Evolutionary conservation across 2,888 invertebrate species (phyloP).

Genomic region (Dyspetes luteomarginatus): DNA sequence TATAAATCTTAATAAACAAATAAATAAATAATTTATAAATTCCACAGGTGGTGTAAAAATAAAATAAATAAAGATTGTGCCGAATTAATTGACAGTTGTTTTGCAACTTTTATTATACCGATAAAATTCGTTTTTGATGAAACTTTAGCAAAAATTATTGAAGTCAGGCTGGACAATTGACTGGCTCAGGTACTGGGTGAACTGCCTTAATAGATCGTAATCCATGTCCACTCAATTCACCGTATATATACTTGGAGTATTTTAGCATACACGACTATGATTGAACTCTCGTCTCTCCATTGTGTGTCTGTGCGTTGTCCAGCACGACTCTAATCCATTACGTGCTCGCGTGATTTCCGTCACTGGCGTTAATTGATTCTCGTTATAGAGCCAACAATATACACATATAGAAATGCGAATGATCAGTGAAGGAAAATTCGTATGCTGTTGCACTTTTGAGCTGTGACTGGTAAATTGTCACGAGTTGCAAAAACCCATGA

Average conservation of each 20-base stretch:
- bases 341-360: conserved; percentile 9
- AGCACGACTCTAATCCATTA: conserved; percentile 38
- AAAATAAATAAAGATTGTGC: too few species aligned
- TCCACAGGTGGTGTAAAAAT: too few species aligned
- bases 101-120: too few species aligned
- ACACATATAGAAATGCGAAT: background rate
- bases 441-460: background rate
- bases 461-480: conserved; percentile 14
- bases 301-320: conserved; percentile 1
- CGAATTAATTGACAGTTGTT: too few species aligned
- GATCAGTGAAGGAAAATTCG: conserved; percentile 22
- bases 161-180: too few species aligned
- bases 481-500: conserved; percentile 25
- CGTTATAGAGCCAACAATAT: conserved; percentile 23
- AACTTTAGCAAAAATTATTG: too few species aligned
- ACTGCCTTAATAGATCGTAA: too few species aligned
- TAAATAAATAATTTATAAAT: too few species aligned
- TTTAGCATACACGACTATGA: background rate
- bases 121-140: too few species aligned
- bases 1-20: too few species aligned
- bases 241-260: background rate
- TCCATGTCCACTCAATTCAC: background rate
- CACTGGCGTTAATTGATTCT: conserved; percentile 51
- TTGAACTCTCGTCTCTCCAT: conserved; percentile 4
- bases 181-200: too few species aligned